These are phyloP conservation scores for Darevskia nairensis DNA, from an alignment of 2,797 vertebrate species.

Conservation along the genomic window DNA sequence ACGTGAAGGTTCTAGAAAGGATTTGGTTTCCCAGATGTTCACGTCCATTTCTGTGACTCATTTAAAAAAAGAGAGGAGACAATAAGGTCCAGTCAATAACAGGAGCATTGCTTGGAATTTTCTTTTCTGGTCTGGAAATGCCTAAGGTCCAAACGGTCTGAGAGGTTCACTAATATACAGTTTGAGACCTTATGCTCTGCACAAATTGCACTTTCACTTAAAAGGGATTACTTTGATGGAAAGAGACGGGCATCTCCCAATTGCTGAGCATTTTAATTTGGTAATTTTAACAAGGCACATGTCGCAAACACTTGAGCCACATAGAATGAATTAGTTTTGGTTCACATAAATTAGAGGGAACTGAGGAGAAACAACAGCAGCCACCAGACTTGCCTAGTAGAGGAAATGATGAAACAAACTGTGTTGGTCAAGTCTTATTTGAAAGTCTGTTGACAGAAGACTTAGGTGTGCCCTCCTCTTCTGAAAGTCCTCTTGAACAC, in stretches of 20 bases:
- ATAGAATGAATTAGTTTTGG: background rate
- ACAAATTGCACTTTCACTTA: background rate
- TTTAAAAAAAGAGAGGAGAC: too few species aligned
- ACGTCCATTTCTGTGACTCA: background rate
- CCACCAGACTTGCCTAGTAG: background rate
- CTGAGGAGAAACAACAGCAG: background rate
- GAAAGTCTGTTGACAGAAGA: background rate
- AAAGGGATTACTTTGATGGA: background rate
- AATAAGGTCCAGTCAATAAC: background rate
- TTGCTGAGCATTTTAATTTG: background rate
- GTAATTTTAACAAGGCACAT: background rate
- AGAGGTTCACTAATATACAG: background rate
- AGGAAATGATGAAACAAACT: background rate
- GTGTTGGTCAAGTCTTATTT: background rate
- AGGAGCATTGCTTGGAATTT: background rate
- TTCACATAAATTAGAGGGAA: background rate
- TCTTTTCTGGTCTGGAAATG: background rate
- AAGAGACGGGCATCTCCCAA: background rate
- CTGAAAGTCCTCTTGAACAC: background rate
- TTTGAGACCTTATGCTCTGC: background rate
- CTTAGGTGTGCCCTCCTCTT: background rate
- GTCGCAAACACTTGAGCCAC: background rate
- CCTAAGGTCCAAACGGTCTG: background rate
- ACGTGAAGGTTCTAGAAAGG: background rate
- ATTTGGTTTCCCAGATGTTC: background rate